These are phyloP conservation scores for Platichthys stellatus DNA, from an alignment of 2,113 vertebrate species.

Conservation along the genomic window DNA sequence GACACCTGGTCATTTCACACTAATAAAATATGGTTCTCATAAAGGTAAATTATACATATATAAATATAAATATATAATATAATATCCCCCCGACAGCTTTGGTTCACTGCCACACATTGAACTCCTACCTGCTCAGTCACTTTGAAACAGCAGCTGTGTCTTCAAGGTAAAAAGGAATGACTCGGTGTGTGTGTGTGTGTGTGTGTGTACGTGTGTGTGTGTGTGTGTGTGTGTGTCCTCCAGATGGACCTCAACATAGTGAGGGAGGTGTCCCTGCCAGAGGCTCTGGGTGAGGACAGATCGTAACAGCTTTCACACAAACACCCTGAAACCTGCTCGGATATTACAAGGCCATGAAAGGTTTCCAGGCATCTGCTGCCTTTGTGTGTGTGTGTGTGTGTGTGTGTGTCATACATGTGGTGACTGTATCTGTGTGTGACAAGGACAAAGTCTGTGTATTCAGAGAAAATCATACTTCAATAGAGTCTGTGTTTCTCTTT, in stretches of 20 bases:
- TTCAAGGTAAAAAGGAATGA: conserved; percentile 6
- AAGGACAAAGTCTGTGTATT: too few species aligned
- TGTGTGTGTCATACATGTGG: too few species aligned
- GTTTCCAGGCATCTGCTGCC: conserved; percentile 32
- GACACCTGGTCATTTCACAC: too few species aligned
- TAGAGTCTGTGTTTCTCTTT: too few species aligned
- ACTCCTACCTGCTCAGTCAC: neutral
- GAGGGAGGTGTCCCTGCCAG: conserved; percentile 53
- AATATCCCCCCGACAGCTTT: neutral
- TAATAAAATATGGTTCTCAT: too few species aligned
- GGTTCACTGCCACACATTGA: neutral
- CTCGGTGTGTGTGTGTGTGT: conserved; percentile 10
- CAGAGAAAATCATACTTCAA: too few species aligned
- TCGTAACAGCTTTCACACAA: conserved; percentile 49
- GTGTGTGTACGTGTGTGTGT: conserved; percentile 21
- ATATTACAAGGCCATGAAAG: conserved; percentile 35
- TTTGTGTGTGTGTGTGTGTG: neutral
- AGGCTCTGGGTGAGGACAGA: conserved; percentile 46
- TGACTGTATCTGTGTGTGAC: neutral
- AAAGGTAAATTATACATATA: too few species aligned
- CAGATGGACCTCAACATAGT: conserved; percentile 47
- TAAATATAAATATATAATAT: too few species aligned
- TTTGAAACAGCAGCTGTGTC: neutral
- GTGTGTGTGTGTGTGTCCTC: conserved; percentile 20
- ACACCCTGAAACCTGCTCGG: conserved; percentile 31